Conservation (phyloP, 2,113 vertebrate species). For the Parotia lawesii region DNA sequence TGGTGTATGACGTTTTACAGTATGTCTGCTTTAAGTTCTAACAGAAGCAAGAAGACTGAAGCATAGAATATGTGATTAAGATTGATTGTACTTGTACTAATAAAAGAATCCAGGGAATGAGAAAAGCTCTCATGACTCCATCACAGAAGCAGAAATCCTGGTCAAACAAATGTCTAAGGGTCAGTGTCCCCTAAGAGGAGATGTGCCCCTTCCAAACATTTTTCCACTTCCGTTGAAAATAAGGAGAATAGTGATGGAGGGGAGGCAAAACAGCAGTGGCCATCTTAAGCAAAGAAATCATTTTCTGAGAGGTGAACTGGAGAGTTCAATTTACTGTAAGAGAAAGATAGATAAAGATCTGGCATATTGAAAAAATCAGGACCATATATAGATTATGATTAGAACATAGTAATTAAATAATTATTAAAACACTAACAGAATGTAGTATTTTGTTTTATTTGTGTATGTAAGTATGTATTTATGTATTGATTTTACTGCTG, state of each 20-base stretch:
- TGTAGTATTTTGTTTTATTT: not conserved
- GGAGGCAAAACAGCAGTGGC: not conserved
- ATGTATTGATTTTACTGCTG: not conserved
- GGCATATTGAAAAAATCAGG: not conserved
- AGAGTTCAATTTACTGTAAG: not conserved
- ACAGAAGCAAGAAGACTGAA: not conserved
- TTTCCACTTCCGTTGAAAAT: not conserved
- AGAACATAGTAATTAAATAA: not conserved
- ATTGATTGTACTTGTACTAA: not conserved
- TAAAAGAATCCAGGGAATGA: not conserved
- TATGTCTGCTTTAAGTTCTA: not conserved
- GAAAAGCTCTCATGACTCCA: not conserved
- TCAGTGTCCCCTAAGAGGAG: not conserved
- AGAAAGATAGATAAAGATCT: not conserved
- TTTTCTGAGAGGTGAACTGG: not conserved
- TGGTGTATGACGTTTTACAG: not conserved
- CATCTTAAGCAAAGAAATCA: not conserved
- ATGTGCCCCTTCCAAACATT: not conserved
- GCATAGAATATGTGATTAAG: not conserved
- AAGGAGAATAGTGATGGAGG: not conserved
- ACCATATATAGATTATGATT: not conserved
- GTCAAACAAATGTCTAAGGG: not conserved
- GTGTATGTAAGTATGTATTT: not conserved
- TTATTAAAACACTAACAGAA: not conserved
- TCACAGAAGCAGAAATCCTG: not conserved